A percentile compares a stretch with the other conserved stretches of the same genome.
Conservation (phyloP, 2,797 vertebrate species). For the Hydrophis major region DNA sequence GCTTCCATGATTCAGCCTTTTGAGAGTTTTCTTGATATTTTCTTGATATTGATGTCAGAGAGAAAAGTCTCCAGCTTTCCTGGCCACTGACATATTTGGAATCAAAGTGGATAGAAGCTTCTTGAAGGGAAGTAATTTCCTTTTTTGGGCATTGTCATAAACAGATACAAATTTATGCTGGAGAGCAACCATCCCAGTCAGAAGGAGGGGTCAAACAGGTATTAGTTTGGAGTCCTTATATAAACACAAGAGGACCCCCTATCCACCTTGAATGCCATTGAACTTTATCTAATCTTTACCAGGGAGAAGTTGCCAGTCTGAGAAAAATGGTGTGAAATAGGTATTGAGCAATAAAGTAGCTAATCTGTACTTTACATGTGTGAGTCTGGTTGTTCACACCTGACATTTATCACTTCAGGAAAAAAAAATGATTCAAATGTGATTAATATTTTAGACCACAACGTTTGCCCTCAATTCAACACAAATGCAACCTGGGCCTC, state of each 20-base stretch:
- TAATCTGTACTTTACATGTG: too few species aligned
- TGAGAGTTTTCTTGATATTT: neutral
- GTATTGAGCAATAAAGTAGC: too few species aligned
- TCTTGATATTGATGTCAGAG: neutral
- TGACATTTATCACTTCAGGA: neutral
- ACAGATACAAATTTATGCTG: neutral
- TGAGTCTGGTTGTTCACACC: too few species aligned
- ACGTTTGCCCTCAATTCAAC: constrained; percentile 5
- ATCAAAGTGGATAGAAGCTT: neutral
- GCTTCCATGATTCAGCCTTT: neutral
- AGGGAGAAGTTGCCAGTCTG: too few species aligned
- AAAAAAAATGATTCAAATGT: neutral
- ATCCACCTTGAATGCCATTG: too few species aligned
- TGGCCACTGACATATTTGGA: neutral
- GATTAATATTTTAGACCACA: constrained; percentile 19
- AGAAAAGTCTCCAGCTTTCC: neutral
- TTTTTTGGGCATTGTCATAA: neutral
- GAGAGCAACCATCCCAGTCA: too few species aligned
- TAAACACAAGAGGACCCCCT: too few species aligned
- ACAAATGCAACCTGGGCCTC: neutral
- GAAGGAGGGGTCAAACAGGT: too few species aligned
- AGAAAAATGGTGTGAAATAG: too few species aligned
- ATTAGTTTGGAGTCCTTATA: too few species aligned
- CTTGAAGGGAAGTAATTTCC: neutral
- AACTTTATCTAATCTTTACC: too few species aligned